These are phyloP conservation scores for Mechanitis messenoides DNA, from an alignment of 2,888 invertebrate species.

Conservation along the genomic window DNA sequence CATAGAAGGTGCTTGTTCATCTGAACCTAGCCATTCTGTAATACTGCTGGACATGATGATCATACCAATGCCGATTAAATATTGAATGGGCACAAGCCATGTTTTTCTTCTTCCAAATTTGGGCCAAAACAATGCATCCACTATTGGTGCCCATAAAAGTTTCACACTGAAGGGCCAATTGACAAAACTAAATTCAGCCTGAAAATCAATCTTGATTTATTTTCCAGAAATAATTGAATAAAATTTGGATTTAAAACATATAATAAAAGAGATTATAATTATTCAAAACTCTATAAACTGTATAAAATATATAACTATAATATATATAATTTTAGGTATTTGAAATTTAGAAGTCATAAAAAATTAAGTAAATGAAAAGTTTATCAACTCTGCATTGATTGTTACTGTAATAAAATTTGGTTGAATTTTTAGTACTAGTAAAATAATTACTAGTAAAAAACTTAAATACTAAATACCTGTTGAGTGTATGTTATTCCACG, in stretches of 20 bases:
- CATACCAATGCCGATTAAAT: slow-evolving; percentile 93
- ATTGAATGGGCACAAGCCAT: slow-evolving; percentile 96
- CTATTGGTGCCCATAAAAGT: slow-evolving; percentile 98
- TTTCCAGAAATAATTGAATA: too few relatives aligned
- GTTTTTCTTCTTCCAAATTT: slow-evolving; percentile 95
- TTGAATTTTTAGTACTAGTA: not conserved
- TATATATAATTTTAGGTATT: too few relatives aligned
- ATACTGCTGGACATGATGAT: slow-evolving; percentile 86
- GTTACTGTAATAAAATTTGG: too few relatives aligned
- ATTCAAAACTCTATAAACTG: too few relatives aligned
- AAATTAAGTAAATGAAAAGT: too few relatives aligned
- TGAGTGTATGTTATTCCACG: slow-evolving; percentile 94
- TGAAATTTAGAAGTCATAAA: too few relatives aligned
- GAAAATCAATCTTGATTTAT: slow-evolving; percentile 38
- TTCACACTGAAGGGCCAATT: slow-evolving; percentile 96
- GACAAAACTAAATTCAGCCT: slow-evolving; percentile 95
- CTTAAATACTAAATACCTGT: slow-evolving; percentile 75
- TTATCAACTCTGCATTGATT: too few relatives aligned
- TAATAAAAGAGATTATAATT: too few relatives aligned
- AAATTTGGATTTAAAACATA: too few relatives aligned
- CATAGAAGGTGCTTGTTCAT: slow-evolving; percentile 80
- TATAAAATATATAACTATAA: too few relatives aligned
- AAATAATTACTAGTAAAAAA: not conserved
- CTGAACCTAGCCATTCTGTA: slow-evolving; percentile 85
- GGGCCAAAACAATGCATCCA: slow-evolving; percentile 91